A percentile compares a stretch with the other conserved stretches of the same genome.
phyloP scores from a whole-genome alignment of 2,797 vertebrate genomes.

The Acanthis flammea region DNA sequence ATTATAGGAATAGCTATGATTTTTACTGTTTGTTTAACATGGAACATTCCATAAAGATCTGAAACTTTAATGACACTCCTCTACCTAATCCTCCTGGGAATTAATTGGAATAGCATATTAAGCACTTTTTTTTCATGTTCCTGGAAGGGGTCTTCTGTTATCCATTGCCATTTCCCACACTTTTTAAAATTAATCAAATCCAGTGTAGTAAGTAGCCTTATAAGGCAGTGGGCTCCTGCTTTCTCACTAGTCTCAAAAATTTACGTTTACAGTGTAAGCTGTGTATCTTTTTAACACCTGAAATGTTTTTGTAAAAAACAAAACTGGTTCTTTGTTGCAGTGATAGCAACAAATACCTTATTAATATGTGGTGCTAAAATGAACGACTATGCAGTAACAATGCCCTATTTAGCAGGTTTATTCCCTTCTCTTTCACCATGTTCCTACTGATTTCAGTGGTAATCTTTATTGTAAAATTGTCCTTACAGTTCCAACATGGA shows the following conservation, averaged over 20 bases:
- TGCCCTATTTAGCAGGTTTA: background rate
- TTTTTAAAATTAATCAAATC: background rate
- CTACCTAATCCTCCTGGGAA: background rate
- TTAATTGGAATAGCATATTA: background rate
- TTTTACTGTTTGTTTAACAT: conserved; percentile 64
- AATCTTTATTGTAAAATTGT: background rate
- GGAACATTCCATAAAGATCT: conserved; percentile 24
- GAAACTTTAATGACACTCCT: background rate
- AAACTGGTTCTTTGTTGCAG: background rate
- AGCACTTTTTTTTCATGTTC: background rate
- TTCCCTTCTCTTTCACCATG: background rate
- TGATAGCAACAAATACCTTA: background rate
- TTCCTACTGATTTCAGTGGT: background rate
- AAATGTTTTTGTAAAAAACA: background rate
- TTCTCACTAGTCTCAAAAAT: background rate
- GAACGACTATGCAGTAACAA: background rate
- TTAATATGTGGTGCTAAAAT: background rate
- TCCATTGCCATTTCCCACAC: background rate
- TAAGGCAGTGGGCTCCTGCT: background rate
- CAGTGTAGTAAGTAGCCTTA: background rate
- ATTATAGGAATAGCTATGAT: background rate
- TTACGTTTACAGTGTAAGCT: background rate
- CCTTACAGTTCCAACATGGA: background rate
- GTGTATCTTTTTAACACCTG: background rate
- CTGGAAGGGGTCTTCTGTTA: background rate